Evolutionary conservation across 2,888 invertebrate species (phyloP), one percentile per base, ranked within the genome.

Genomic region (Yponomeuta cagnagella): DNA sequence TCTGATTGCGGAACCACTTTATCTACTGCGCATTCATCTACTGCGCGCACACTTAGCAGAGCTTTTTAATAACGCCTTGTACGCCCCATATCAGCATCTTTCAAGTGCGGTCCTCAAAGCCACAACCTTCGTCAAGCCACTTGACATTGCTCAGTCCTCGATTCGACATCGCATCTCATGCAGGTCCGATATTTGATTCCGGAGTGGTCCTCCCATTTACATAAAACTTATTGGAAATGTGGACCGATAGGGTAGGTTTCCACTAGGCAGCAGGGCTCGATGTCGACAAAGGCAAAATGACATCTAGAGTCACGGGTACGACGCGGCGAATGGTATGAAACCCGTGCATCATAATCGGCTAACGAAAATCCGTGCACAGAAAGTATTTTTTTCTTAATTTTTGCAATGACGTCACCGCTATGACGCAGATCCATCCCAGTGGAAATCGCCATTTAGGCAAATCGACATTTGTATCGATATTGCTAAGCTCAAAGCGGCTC

Each of bases 141-240:
- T 89, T 85, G 87, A 89, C 87, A 81, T 83, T 77, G 78, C 79
- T 80, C 78, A 80, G 81, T 86, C 83, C 82, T 81, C 80, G 77
- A 80, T 79, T 80, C 75, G 77, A 58, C 52, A 15, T 82, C 71
- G 48, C 71, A 70, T 58, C 71, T 71, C 70, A 63, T 63, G 70
- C 87, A 85, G 83, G 77, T 80, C 79, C 83, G 82, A 87, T 88
- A 89, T 68, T 88, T 86, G 84, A 87, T 82, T 84, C 82, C 80
- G 78, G 78, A 83, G 82, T 77, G 79, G 52, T 78, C 76, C 82
- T 79, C 79, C 79, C 82, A 89, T 91, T 91, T 90, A 86, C 90
- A 91, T 91, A 80, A 85, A 87, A 87, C 82, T 90, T 90, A 90
- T 90, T 89, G 89, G 48, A 89, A 88, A 84, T 82, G 79, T 79